Evolutionary conservation across 2,797 vertebrate species (phyloP), one percentile per base, ranked within the genome.

Genomic region (Poeciliopsis infans): DNA sequence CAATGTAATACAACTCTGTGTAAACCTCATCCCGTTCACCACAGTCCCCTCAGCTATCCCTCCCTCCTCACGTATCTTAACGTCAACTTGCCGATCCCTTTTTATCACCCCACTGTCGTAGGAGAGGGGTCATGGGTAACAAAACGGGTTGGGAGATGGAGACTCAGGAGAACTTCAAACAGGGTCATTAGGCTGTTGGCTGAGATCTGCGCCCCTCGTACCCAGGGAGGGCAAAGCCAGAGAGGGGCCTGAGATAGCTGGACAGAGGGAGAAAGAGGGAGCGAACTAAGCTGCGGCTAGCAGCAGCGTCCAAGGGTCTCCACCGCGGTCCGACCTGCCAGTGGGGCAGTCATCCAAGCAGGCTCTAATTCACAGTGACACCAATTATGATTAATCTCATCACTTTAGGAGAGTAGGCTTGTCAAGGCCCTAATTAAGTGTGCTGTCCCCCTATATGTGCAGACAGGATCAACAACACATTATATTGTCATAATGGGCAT

Each of bases 301-400:
- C 95, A 94, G 93, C 96, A 96, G 96, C 95, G 96, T 97, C 97
- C 97, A 97, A 96, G 96, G 97, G 97, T 97, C 97, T 97, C 91
- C 93, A 96, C 95, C 94, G 94, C 95, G 95, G 96, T 96, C 96
- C 97, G 96, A 97, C 96, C 97, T 97, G 97, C 97, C 97, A 97
- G 96, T 97, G 93, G 95, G 95, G 96, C 92, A 94, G 95, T 92
- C 97, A 97, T 96, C 94, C 95, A 96, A 97, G 97, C 96, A 95
- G 95, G 94, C 96, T 94, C 96, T 98, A 97, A 99, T 98, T 96
- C 96, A 96, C 95, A 97, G 96, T 98, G 98, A 98, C 98, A 98
- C 96, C 97, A 99, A 98, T 99, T 98, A 98, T 96, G 96, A 97
- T 97, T 98, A 98, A 99, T 99, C 97, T 98, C 97, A 97, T 98